Base-by-base conservation (phyloP, 2,888 invertebrate genomes). In the Cheilosia vernalis region DNA sequence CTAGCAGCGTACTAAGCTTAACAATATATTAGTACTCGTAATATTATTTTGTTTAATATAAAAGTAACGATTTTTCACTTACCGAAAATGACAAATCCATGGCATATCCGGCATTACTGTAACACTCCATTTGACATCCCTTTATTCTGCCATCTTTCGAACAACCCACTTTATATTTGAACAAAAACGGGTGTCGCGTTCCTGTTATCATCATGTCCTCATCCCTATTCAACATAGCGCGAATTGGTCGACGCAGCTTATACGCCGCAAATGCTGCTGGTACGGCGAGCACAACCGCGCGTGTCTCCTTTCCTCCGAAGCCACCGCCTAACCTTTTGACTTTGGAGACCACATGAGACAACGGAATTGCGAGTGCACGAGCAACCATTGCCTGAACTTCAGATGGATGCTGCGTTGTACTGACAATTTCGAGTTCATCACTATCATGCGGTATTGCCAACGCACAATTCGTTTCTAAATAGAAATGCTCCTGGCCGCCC, bases 401-500 rank as follows among this genome's bases (percentile, higher is more conserved):
- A 0, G 95, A 92, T 0, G 96, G 97, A 93, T 96, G 95, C 91
- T 99, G 99, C 6, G 96, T 95, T 0, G 97, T 96, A 87, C 95
- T 95, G 89, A 95, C 95, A 61, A 98, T 91, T 90, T 98, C 98
- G 79, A 99, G 91, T 92, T 98, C 98, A 87, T 96, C 95, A 78
- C 95, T 95, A 90, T 97, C 97, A 88, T 94, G 95, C 0, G 97
- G 97, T 55, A 96, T 92, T 0, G 94, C 96, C 78, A 96, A 92
- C 2, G 94, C 92, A 0, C 94, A 94, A 84, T 97, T 95, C 0
- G 98, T 97, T 92, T 99, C 99, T 88, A 99, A 93, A 92, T 99
- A 99, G 92, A 99, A 98, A 91, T 99, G 99, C 90, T 99, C 99
- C 92, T 99, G 98, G 0, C 97, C 98, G 13, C 98, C 98, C 89